phyloP scores from a whole-genome alignment of 2,888 invertebrate species.

The Drosophila formosana region DNA sequence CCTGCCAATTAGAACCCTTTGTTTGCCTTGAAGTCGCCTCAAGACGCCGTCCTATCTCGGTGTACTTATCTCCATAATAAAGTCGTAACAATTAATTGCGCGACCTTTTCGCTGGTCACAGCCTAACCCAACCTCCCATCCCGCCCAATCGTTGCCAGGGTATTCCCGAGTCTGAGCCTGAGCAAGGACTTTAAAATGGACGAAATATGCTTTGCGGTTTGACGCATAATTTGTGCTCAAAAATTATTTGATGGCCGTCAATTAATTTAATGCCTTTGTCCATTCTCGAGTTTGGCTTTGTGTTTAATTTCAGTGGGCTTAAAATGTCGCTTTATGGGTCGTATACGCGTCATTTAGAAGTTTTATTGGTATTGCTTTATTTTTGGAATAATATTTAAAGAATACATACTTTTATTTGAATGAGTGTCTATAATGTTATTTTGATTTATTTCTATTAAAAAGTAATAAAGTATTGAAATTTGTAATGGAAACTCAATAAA shows the following conservation, averaged over 20 bases:
- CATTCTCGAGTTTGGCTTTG: constrained; percentile 49
- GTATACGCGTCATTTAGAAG: not conserved
- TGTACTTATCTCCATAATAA: constrained; percentile 83
- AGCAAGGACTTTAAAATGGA: constrained; percentile 31
- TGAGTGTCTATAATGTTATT: no score
- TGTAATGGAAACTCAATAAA: not conserved
- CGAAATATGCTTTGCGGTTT: constrained; percentile 45
- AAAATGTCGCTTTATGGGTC: constrained; percentile 8
- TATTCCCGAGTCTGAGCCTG: constrained; percentile 4
- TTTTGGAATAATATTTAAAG: not conserved
- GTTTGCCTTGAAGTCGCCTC: constrained; percentile 50
- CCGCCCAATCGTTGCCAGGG: not conserved
- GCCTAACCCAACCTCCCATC: constrained; percentile 19
- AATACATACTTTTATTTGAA: no score
- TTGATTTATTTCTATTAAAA: no score
- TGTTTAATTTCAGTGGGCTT: constrained; percentile 20
- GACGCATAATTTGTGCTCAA: constrained; percentile 75
- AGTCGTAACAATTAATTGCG: constrained; percentile 84
- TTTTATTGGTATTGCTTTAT: not conserved
- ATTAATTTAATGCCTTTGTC: constrained; percentile 71
- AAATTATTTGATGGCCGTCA: constrained; percentile 76
- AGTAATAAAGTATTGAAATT: no score
- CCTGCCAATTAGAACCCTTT: constrained; percentile 82
- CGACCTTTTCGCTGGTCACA: constrained; percentile 61
- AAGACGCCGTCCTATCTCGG: constrained; percentile 52